Base-by-base conservation (phyloP, 2,797 vertebrate species). In the Eidolon dupreanum region DNA sequence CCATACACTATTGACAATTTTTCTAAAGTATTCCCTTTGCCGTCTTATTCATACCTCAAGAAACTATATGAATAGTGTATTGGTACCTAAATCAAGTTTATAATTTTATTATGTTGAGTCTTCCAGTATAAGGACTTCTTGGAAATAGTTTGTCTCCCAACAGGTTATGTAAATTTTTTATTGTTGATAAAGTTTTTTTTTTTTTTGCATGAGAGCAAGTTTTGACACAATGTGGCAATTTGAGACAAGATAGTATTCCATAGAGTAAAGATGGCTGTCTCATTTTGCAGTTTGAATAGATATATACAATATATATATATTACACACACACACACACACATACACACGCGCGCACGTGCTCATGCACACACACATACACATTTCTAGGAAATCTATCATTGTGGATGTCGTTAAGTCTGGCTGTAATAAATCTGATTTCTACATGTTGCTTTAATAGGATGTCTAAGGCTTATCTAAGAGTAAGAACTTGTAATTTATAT, bases 71-170 rank as follows among this genome's bases (percentile, higher is more conserved):
- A 86, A 75, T 95, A 49, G 11, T 59, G 5, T 49, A 55, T 94
- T 74, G 43, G 19, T 70, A 13, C 15, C 71, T 63, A 11, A 88
- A 86, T 89, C 53, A 91, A 71, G 16, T 74, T 85, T 92, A 57
- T 81, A 71, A 15, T 88, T 88, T 91, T 83, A 41, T 93, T 95
- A 6, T 79, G 8, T 88, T 88, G 59, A 91, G 41, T 88, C 41
- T 85, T 59, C 36, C 20, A 61, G 26, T 91, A 20, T 75, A 68
- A 90, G 8, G 19, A 68, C 57, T 68, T 70, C 31, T 63, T 82
- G 20, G 57, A 38, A 88, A 89, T 57, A 63, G 28, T 65, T 93
- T 88, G 33, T 93, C 88, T 81, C 28, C 51, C 24, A 84, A 9
- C 5, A 88, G 24, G 20, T 61, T 86, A 49, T 77, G 16, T 74